Base-by-base conservation (phyloP, 2,888 invertebrate species). In the Cosmopolites sordidus region DNA sequence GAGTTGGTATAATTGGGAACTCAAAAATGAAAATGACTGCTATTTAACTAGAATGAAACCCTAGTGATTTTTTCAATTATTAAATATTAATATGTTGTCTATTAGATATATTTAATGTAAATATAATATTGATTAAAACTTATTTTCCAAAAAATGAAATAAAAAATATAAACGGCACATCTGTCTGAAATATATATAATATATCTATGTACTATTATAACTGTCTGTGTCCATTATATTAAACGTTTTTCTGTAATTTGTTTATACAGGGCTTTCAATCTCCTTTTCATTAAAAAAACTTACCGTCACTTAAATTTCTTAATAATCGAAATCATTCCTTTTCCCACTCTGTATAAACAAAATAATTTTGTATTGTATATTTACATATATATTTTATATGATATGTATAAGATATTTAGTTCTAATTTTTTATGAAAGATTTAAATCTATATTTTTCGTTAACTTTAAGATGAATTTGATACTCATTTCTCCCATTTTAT, bases 31-130 rank as follows among this genome's bases (percentile, higher is more conserved):
- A 12, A 60, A 55, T 57, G 64, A 64, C 64, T 64, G 64, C 58
- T 62, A 39, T 18, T 51, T 56, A 57, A 56, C 51, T 56, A 60
- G 61, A 57, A 53, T 51, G 48, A 43, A 55, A 55, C 29, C 43
- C 52, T 60, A 62, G 60, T 48, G 60, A 60, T 54, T 56, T 61
- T 33, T 62, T 60, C 58, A 59, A 56, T 56, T 56, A 56, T 56
- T 51, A 51, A 51, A 51, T 51, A 51, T 51, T 58, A 54, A 51
- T 58, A 59, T 61, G 61, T 62, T 63, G 63, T 63, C 62, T 64
- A 64, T 59, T 63, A 61, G 61, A 60, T 58, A 50, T 56, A 51
- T 50, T 63, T 60, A 58, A 60, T 64, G 63, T 64, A 62, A 60
- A 64, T 64, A 56, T 48, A 45, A 54, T 40, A 30, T 39, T 41